These are phyloP conservation scores for Argyresthia goedartella DNA, from an alignment of 2,888 invertebrate species.

Conservation along the genomic window DNA sequence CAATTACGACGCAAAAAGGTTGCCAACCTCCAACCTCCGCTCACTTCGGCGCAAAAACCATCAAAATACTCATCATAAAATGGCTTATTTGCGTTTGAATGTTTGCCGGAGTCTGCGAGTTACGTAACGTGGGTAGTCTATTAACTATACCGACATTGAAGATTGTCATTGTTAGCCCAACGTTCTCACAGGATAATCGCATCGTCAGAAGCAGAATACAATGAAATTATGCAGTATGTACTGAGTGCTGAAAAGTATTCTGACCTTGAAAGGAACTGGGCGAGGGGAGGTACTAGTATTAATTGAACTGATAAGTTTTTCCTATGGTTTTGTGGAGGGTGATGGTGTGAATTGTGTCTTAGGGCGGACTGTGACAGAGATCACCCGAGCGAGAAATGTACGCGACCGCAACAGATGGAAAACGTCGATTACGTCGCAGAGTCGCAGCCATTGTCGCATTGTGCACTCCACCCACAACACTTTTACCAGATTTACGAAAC, in stretches of 20 bases:
- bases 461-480: slow-evolving; percentile 51
- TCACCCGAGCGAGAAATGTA: slow-evolving; percentile 56
- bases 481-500: slow-evolving; percentile 65
- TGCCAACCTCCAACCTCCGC: slow-evolving; percentile 25
- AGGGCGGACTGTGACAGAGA: slow-evolving; percentile 20
- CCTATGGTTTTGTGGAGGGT: neutral
- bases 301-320: neutral
- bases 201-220: slow-evolving; percentile 6
- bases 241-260: neutral
- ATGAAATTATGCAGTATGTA: neutral
- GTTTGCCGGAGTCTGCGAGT: slow-evolving; percentile 22
- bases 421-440: slow-evolving; percentile 57
- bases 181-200: slow-evolving; percentile 47
- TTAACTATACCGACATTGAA: slow-evolving; percentile 32
- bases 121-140: slow-evolving; percentile 35
- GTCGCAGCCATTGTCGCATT: slow-evolving; percentile 56
- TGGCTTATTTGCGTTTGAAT: slow-evolving; percentile 34
- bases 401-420: slow-evolving; percentile 65
- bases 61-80: slow-evolving; percentile 49
- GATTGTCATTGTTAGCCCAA: slow-evolving; percentile 47
- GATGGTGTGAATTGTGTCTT: slow-evolving; percentile 4
- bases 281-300: neutral
- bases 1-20: slow-evolving; percentile 27
- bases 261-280: neutral
- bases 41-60: slow-evolving; percentile 49